These are phyloP conservation scores for Pteronura brasiliensis DNA, from an alignment of 2,113 vertebrate species.

Conservation along the genomic window DNA sequence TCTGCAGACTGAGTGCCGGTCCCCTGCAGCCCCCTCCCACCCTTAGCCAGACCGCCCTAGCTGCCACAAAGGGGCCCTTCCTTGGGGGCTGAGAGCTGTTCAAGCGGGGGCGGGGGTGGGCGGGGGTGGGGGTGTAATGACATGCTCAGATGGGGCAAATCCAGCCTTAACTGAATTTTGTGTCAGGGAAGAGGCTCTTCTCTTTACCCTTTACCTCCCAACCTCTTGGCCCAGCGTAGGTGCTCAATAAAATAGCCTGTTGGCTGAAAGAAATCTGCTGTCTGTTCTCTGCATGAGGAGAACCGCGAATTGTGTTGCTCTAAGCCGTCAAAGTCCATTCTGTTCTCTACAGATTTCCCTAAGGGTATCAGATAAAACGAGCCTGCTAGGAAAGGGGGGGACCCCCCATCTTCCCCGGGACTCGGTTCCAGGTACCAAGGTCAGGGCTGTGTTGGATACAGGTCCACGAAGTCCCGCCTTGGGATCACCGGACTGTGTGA, in stretches of 20 bases:
- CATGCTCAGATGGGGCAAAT: background rate
- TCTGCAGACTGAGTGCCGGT: constrained; percentile 31
- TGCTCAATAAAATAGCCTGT: constrained; percentile 28
- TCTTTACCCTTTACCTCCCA: background rate
- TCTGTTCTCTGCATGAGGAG: background rate
- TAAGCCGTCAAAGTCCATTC: background rate
- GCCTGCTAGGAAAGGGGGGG: background rate
- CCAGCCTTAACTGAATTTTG: background rate
- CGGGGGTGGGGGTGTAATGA: too few relatives aligned
- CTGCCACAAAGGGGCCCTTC: constrained; percentile 45
- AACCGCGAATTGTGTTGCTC: background rate
- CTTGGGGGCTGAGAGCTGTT: background rate
- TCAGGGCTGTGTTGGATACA: background rate
- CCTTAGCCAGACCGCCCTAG: constrained; percentile 61
- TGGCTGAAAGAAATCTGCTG: background rate
- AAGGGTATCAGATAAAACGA: background rate
- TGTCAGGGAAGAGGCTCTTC: background rate
- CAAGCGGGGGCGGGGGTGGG: too few relatives aligned
- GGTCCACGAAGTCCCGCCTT: background rate
- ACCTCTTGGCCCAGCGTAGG: background rate
- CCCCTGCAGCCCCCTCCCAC: constrained; percentile 53
- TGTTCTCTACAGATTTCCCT: background rate
- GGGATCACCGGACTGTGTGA: background rate
- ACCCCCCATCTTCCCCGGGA: rapidly evolving
- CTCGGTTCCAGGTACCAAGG: background rate